phyloP scores from a whole-genome alignment of 2,113 vertebrate species.

The Aspidoscelis tigris region DNA sequence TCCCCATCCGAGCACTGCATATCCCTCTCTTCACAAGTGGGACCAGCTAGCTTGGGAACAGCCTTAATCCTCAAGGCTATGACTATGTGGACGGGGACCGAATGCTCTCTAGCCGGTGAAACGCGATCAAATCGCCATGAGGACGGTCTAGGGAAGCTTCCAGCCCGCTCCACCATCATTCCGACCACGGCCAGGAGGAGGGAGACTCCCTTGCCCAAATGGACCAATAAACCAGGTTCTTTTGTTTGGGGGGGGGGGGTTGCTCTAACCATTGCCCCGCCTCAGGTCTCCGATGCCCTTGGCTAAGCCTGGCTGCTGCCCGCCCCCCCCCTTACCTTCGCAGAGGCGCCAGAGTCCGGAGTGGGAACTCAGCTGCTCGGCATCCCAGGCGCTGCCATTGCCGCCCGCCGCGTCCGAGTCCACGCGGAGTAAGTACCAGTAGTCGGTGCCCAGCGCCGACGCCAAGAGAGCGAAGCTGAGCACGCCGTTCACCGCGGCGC shows the following conservation, averaged over 20 bases:
- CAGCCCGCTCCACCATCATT: not conserved
- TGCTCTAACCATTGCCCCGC: too few relatives aligned
- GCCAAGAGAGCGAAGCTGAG: constrained; percentile 80
- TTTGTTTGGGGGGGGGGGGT: not conserved
- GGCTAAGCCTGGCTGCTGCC: not conserved
- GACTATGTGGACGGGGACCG: too few relatives aligned
- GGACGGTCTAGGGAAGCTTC: too few relatives aligned
- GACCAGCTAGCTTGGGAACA: too few relatives aligned
- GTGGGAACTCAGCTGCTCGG: constrained; percentile 71
- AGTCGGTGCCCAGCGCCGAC: constrained; percentile 78
- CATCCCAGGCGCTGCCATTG: constrained; percentile 58
- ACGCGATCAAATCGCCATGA: too few relatives aligned
- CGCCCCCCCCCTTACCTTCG: constrained; percentile 62
- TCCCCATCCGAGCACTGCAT: too few relatives aligned
- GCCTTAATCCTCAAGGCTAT: too few relatives aligned
- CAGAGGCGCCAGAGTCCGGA: constrained; percentile 78
- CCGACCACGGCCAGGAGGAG: not conserved
- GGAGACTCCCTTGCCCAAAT: too few relatives aligned
- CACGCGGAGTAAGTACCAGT: constrained; percentile 84
- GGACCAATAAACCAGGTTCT: not conserved
- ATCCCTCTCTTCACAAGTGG: too few relatives aligned
- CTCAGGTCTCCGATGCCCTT: not conserved
- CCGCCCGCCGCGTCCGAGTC: constrained; percentile 43
- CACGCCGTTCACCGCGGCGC: constrained; percentile 74
- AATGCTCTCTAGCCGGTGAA: too few relatives aligned